Conservation (phyloP, 2,113 vertebrate species). For the Cepphus grylle region DNA sequence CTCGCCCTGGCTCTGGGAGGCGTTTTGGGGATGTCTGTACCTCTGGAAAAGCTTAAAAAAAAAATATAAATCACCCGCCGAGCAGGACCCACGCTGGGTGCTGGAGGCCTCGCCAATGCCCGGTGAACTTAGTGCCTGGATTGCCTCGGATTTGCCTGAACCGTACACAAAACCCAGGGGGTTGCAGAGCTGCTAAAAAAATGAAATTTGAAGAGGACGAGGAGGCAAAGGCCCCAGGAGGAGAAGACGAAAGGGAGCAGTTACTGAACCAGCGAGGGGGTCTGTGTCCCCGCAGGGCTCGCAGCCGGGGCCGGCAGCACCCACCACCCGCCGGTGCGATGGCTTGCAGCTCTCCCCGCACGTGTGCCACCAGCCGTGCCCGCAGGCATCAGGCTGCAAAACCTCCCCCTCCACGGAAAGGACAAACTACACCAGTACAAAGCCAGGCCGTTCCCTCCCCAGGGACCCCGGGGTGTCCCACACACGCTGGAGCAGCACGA, state of each 20-base stretch:
- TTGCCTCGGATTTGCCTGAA: not conserved
- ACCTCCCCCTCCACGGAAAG: not conserved
- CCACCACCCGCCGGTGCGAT: not conserved
- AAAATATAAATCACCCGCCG: not conserved
- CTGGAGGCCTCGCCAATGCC: not conserved
- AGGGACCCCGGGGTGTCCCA: not conserved
- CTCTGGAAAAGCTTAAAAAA: not conserved
- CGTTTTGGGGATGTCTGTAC: not conserved
- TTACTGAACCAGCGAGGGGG: not conserved
- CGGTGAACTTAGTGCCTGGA: not conserved
- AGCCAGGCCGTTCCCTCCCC: not conserved
- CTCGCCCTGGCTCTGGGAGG: not conserved
- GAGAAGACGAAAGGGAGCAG: not conserved
- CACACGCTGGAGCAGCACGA: not conserved
- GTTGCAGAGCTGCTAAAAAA: not conserved
- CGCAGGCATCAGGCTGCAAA: not conserved
- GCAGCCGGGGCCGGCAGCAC: not conserved
- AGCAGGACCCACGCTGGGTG: accelerated
- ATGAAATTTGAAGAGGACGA: not conserved
- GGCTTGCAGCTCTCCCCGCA: not conserved
- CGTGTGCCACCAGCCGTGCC: not conserved
- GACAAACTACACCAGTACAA: not conserved
- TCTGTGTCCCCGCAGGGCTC: not conserved
- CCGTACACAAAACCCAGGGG: not conserved
- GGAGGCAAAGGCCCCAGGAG: not conserved